Evolutionary conservation across 2,797 vertebrate genomes (phyloP), one percentile per base, ranked within the genome.

Genomic region (Gymnocypris eckloni): DNA sequence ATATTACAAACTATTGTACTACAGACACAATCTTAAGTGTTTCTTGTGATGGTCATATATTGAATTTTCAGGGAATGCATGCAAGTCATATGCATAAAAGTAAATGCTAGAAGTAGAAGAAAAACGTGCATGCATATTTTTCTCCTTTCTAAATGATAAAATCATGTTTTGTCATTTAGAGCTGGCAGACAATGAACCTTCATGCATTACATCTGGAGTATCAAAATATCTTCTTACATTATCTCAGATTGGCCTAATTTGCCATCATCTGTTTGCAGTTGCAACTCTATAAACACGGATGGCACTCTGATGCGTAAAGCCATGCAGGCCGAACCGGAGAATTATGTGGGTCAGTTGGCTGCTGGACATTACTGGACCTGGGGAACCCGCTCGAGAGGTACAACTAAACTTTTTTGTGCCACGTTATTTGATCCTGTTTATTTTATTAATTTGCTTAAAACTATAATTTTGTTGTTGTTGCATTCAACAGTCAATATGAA

Each of bases 311-410:
- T 95, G 89, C 92, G 93, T 22, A 96, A 95, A 85, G 93, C 94
- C 84, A 95, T 95, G 92, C 95, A 95, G 33, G 94, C 94, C 61
- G 95, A 96, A 87, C 94, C 95, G 82, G 96, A 96, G 61, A 95
- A 94, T 88, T 95, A 94, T 50, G 94, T 96, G 82, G 95, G 95
- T 41, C 96, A 97, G 56, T 95, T 96, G 91, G 94, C 95, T 72
- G 95, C 96, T 56, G 97, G 97, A 90, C 93, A 96, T 94, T 97
- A 94, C 56, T 95, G 94, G 93, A 96, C 96, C 45, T 96, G 96
- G 96, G 96, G 95, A 0, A 95, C 94, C n/a, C 94, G 95, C 64
- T 94, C 95, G 91, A 94, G 92, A 91, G 93, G 94, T 89, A 86
- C 6, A 39, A 28, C 16, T 70, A 52, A 2, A 25, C 8, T 11